A percentile compares a stretch with the other conserved stretches of the same genome.
Conservation (phyloP, 2,888 invertebrate species). For the Cryptocephalus moraei region DNA sequence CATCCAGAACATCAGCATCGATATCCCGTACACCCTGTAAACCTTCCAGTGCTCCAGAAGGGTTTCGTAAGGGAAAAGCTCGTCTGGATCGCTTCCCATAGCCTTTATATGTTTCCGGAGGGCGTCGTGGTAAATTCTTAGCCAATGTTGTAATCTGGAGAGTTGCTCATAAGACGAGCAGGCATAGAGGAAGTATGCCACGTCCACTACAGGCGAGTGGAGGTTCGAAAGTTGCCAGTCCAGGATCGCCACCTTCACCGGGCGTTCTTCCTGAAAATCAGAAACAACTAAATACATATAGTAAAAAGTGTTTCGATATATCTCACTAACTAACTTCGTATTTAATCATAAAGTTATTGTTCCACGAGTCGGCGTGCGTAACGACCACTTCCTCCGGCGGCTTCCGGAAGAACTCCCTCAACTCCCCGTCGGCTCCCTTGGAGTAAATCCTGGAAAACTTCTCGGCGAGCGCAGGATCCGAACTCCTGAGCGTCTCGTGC, state of each 20-base stretch:
- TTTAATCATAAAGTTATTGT: neutral
- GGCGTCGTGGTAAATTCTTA: constrained; percentile 1
- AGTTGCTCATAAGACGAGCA: neutral
- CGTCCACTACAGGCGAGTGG: constrained; percentile 4
- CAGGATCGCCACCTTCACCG: constrained; percentile 1
- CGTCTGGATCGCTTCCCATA: constrained; percentile 6
- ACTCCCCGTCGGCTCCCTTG: neutral
- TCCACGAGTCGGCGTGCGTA: constrained; percentile 1
- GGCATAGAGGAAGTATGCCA: constrained; percentile 3
- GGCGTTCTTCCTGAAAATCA: neutral
- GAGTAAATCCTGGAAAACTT: no score
- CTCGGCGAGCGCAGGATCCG: no score
- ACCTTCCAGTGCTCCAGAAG: constrained; percentile 6
- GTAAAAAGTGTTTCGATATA: no score
- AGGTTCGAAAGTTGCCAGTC: constrained; percentile 3
- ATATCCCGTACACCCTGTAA: neutral
- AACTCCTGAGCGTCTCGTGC: no score
- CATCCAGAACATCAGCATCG: neutral
- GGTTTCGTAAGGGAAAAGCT: constrained; percentile 2
- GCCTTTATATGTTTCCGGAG: neutral
- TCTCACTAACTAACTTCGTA: no score
- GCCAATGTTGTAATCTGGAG: constrained; percentile 1
- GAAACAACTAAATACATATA: no score
- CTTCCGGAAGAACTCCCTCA: neutral
- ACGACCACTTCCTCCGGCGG: neutral